Conservation (phyloP, 2,888 invertebrate species). For the Acrocera orbiculus region DNA sequence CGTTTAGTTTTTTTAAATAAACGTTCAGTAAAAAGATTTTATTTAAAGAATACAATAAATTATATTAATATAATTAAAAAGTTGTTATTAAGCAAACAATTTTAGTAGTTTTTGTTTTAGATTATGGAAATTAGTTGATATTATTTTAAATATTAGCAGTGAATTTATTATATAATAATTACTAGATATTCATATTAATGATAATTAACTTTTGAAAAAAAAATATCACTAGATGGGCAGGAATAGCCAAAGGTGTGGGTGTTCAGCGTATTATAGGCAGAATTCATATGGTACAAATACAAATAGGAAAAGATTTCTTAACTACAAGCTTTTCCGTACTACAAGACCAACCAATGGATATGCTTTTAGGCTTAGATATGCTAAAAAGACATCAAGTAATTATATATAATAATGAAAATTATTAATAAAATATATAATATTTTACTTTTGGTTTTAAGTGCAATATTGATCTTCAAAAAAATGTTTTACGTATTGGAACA, state of each 20-base stretch:
- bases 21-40: too few relatives aligned
- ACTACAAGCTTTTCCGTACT: conserved; percentile 94
- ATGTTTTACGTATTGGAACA: conserved; percentile 80
- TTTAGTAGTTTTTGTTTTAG: too few relatives aligned
- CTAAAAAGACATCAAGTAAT: conserved; percentile 82
- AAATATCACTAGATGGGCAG: conserved; percentile 64
- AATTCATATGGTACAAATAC: conserved; percentile 93
- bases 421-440: neutral
- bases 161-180: too few relatives aligned
- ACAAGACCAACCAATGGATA: conserved; percentile 95
- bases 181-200: too few relatives aligned
- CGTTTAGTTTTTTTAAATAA: too few relatives aligned
- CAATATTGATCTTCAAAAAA: conserved; percentile 76
- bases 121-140: too few relatives aligned
- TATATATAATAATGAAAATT: too few relatives aligned
- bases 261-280: conserved; percentile 89
- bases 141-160: too few relatives aligned
- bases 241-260: conserved; percentile 94
- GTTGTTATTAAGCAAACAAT: neutral
- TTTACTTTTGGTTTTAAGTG: conserved; percentile 46
- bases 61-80: neutral
- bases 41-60: too few relatives aligned
- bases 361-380: conserved; percentile 95
- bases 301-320: conserved; percentile 83
- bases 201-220: too few relatives aligned